These are phyloP conservation scores for Volucella bombylans DNA, from an alignment of 2,888 invertebrate genomes.

Conservation along the genomic window DNA sequence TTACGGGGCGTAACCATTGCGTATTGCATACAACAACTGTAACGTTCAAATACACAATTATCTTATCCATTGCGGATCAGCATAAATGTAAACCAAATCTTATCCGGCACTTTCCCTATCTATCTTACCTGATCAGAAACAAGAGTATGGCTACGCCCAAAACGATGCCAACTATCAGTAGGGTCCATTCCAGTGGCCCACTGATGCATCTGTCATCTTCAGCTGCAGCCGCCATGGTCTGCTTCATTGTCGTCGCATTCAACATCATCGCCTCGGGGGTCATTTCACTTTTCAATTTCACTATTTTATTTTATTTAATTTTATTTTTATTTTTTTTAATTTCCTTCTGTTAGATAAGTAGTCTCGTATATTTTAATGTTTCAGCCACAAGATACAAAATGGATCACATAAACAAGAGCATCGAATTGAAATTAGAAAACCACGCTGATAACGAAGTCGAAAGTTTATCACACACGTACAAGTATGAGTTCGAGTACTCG, in stretches of 20 bases:
- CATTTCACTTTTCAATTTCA: constrained; percentile 52
- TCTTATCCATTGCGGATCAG: not conserved
- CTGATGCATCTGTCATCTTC: constrained; percentile 60
- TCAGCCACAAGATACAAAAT: constrained; percentile 9
- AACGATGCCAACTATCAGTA: constrained; percentile 60
- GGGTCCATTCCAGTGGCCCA: constrained; percentile 63
- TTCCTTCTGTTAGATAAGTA: constrained; percentile 12
- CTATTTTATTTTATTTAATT: constrained; percentile 12
- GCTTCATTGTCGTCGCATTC: constrained; percentile 51
- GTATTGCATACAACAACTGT: not conserved
- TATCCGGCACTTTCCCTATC: constrained; percentile 54
- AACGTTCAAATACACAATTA: too few relatives aligned
- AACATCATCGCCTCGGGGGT: constrained; percentile 39
- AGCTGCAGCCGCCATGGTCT: constrained; percentile 14
- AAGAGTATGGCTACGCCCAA: constrained; percentile 63
- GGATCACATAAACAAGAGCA: constrained; percentile 15
- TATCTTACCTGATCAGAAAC: constrained; percentile 64
- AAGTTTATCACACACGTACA: constrained; percentile 46
- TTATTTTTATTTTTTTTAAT: not conserved
- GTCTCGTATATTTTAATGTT: constrained; percentile 15
- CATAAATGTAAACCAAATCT: not conserved
- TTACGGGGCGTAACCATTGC: not conserved
- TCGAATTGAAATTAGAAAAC: constrained; percentile 2
- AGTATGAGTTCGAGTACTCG: too few relatives aligned
- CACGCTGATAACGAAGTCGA: constrained; percentile 43